Evolutionary conservation across 2,888 invertebrate genomes (phyloP).

Genomic region (Spicauda simplicius): DNA sequence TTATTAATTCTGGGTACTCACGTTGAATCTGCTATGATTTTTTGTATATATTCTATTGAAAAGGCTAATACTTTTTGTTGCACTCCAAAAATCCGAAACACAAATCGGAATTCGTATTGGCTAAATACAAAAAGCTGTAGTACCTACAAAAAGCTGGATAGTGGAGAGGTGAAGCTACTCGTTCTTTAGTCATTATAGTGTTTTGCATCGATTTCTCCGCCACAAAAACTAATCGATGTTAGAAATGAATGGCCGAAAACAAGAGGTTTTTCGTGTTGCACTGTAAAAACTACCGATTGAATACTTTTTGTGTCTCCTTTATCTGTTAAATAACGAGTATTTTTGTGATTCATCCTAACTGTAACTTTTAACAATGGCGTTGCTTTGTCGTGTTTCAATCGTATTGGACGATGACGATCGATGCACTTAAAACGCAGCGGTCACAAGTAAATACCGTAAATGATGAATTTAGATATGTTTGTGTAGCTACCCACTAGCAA

Average conservation of each 20-base stretch:
- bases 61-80: too few relatives aligned
- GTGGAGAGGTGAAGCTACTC: background rate
- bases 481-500: too few relatives aligned
- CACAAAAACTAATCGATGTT: slow-evolving; percentile 59
- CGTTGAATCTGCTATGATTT: too few relatives aligned
- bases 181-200: background rate
- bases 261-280: slow-evolving; percentile 10
- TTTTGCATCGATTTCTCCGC: slow-evolving; percentile 57
- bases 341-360: slow-evolving; percentile 18
- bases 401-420: too few relatives aligned
- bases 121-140: background rate
- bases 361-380: slow-evolving; percentile 5
- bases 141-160: background rate
- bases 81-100: too few relatives aligned
- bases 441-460: too few relatives aligned
- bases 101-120: too few relatives aligned
- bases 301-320: slow-evolving; percentile 11
- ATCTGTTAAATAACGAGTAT: slow-evolving; percentile 5
- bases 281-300: slow-evolving; percentile 9
- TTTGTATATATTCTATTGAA: too few relatives aligned
- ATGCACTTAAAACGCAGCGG: too few relatives aligned
- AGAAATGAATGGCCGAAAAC: slow-evolving; percentile 11
- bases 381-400: background rate
- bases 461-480: too few relatives aligned
- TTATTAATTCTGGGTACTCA: too few relatives aligned